Percentiles rank a stretch among this genome's conserved stretches.
Evolutionary conservation across 2,113 vertebrate species (phyloP).

Genomic region (Crotophaga sulcirostris): DNA sequence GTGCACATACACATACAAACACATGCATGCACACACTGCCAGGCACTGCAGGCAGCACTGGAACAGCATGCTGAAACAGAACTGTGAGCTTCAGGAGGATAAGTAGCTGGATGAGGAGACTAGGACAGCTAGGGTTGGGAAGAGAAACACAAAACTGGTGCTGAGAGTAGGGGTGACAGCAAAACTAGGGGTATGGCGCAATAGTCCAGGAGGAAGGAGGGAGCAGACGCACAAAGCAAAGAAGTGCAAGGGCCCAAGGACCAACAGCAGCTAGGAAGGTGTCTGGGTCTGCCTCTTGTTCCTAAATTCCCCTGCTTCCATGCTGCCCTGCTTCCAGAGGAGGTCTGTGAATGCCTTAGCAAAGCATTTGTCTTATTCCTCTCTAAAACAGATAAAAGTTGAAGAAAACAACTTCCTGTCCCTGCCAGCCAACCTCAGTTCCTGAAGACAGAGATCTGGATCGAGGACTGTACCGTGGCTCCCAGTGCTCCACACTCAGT

Average conservation of each 20-base stretch:
- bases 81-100: not conserved
- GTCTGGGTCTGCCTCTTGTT: not conserved
- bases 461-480: accelerated
- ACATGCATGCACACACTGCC: not conserved
- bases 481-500: not conserved
- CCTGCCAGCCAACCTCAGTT: not conserved
- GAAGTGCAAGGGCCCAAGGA: not conserved
- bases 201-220: not conserved
- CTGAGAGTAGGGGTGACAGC: not conserved
- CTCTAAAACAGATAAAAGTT: not conserved
- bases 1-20: too few relatives aligned
- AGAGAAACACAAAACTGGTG: not conserved
- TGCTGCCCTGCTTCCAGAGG: not conserved
- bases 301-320: not conserved
- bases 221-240: not conserved
- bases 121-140: not conserved
- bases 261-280: not conserved
- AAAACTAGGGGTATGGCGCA: not conserved
- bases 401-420: not conserved
- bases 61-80: not conserved
- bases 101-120: not conserved
- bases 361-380: not conserved
- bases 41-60: not conserved
- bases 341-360: not conserved
- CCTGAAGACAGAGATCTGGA: not conserved